Evolutionary conservation across 2,888 invertebrate species (phyloP).

Genomic region (Lepidochrysops patricia): DNA sequence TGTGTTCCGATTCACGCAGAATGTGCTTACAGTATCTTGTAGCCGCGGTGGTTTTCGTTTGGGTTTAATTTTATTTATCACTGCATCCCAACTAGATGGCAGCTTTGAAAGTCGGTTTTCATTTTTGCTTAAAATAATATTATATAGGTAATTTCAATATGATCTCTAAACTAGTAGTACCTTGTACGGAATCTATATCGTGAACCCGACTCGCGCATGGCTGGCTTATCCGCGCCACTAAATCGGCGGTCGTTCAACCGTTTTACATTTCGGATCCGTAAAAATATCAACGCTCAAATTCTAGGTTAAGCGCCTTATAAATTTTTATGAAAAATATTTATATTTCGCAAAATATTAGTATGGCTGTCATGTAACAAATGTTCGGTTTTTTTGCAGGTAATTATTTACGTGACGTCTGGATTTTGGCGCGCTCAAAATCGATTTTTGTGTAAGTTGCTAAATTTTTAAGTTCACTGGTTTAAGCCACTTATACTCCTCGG

Average conservation of each 20-base stretch:
- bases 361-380: slow-evolving; percentile 24
- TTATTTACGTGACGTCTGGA: background rate
- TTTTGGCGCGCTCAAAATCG: background rate
- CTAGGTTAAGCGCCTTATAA: slow-evolving; percentile 9
- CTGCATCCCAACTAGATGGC: no score
- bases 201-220: background rate
- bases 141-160: no score
- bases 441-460: background rate
- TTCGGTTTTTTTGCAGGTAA: slow-evolving; percentile 20
- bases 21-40: no score
- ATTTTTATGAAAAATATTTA: slow-evolving; percentile 13
- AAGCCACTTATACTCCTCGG: no score
- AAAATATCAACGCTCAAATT: slow-evolving; percentile 13
- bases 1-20: no score
- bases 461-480: no score
- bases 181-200: background rate
- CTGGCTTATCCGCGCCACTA: slow-evolving; percentile 21
- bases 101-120: no score
- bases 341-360: background rate
- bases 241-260: slow-evolving; percentile 62
- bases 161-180: no score
- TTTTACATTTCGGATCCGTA: slow-evolving; percentile 17
- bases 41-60: no score
- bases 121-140: no score
- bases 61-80: no score